Evolutionary conservation across 1,140 invertebrate genomes (phyloP), one percentile per base, ranked within the genome.

Genomic region (Arctopsyche grandis): DNA sequence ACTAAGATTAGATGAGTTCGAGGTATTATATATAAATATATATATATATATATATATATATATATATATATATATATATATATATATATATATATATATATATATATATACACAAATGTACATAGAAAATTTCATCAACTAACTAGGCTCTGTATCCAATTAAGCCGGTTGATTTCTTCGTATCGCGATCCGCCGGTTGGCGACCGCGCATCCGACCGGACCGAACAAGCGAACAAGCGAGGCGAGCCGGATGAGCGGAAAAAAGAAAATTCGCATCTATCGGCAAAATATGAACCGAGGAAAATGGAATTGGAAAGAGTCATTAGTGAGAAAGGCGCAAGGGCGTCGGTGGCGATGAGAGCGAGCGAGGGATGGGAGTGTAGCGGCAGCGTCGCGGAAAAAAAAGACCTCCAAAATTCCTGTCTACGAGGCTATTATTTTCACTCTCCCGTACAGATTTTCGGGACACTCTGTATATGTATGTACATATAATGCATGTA

Each of bases 241-340:
- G 12, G 7, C 70, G 70, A 73, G 21, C 44, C 70, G 70, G 44
- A 73, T 73, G 21, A 38, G 26, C 22, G 46, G 24, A 26, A 74
- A 52, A 56, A 73, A 48, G 69, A 77, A 77, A 69, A 77, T 71
- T 75, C 73, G 63, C 74, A 77, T 80, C 70, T 63, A 80, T 80
- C 75, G 73, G 79, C 71, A 80, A 80, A 80, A 80, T 80, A 80
- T 80, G 79, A 80, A 71, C 46, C 43, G 66, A 71, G 79, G 69
- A 80, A 79, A 79, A 79, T 79, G 77, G 77, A 66, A 77, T 80
- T 77, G 74, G 69, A 77, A 63, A 70, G 74, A 77, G 79, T 80
- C 79, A 80, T 80, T 80, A 80, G 52, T 48, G 75, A 63, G 66
- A 77, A 46, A 73, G 77, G 44, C 19, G 79, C 48, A 46, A 44